A percentile compares a stretch with the other conserved stretches of the same genome.
Evolutionary conservation across 2,113 vertebrate genomes (phyloP).

Genomic region (Bombycilla garrulus): DNA sequence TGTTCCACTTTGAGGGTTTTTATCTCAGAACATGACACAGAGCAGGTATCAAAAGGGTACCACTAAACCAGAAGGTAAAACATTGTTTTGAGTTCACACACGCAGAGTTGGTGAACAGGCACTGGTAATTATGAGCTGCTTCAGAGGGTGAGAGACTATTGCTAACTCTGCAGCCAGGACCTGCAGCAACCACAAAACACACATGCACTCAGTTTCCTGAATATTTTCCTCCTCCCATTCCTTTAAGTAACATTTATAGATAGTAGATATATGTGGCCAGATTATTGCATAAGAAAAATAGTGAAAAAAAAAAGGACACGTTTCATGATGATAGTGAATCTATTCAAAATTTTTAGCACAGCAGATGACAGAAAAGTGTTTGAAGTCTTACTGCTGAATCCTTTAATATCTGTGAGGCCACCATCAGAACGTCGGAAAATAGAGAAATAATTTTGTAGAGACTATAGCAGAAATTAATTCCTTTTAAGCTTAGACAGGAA

Average conservation of each 20-base stretch:
- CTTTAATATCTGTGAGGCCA: not conserved
- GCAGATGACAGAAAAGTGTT: not conserved
- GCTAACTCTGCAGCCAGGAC: not conserved
- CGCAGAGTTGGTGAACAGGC: fast-evolving
- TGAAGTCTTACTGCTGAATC: not conserved
- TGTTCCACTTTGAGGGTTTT: not conserved
- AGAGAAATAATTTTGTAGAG: not conserved
- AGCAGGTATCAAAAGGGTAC: not conserved
- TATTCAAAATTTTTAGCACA: not conserved
- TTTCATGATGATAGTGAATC: not conserved
- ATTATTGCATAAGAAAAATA: not conserved
- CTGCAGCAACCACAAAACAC: not conserved
- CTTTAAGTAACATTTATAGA: not conserved
- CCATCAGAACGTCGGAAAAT: not conserved
- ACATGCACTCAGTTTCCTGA: not conserved
- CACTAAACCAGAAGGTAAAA: not conserved
- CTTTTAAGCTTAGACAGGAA: not conserved
- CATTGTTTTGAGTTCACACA: not conserved
- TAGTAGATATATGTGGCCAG: not conserved
- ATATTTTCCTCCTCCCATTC: not conserved
- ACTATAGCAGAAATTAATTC: not conserved
- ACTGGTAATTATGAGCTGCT: not conserved
- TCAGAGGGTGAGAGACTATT: not conserved
- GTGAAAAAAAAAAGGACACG: fast-evolving
- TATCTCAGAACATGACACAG: not conserved